Evolutionary conservation across 2,888 invertebrate species (phyloP).

Genomic region (Nomada goodeniana): DNA sequence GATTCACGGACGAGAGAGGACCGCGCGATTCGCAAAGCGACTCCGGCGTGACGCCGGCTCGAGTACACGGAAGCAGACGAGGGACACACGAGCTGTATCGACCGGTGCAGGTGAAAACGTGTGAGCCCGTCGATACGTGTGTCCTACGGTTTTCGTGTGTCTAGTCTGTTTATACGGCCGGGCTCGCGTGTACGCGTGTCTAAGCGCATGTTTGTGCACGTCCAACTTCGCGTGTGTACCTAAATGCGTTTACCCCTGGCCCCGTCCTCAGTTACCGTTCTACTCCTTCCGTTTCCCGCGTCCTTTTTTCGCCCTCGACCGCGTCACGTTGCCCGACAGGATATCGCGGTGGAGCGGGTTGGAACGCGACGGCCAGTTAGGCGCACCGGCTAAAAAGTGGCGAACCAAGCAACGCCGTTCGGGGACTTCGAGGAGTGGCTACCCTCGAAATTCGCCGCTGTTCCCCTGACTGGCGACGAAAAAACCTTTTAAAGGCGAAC

Average conservation of each 20-base stretch:
- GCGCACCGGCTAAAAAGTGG: conserved; percentile 40
- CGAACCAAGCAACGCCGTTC: conserved; percentile 63
- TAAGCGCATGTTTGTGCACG: conserved; percentile 74
- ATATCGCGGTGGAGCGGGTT: conserved; percentile 2
- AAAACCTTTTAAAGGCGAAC: conserved; percentile 35
- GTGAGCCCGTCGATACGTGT: conserved; percentile 48
- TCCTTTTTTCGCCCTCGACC: not conserved
- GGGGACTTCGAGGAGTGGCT: conserved; percentile 75
- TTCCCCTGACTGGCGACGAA: conserved; percentile 21
- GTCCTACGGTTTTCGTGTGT: conserved; percentile 51
- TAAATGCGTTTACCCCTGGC: conserved; percentile 38
- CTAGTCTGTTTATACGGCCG: conserved; percentile 48
- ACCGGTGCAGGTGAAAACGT: conserved; percentile 40
- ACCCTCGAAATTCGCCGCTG: conserved; percentile 42
- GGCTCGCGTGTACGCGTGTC: conserved; percentile 62
- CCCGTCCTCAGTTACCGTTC: not conserved
- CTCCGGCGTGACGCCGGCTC: too few species aligned
- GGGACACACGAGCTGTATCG: conserved; percentile 31
- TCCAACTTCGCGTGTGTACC: conserved; percentile 20
- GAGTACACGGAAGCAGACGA: not conserved
- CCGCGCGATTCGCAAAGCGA: too few species aligned
- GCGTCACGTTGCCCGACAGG: not conserved
- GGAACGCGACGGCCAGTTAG: conserved; percentile 35
- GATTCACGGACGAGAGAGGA: not conserved
- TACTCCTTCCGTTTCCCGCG: not conserved